Base-by-base conservation (phyloP, 1,140 invertebrate genomes). In the Temnothorax longispinosus region DNA sequence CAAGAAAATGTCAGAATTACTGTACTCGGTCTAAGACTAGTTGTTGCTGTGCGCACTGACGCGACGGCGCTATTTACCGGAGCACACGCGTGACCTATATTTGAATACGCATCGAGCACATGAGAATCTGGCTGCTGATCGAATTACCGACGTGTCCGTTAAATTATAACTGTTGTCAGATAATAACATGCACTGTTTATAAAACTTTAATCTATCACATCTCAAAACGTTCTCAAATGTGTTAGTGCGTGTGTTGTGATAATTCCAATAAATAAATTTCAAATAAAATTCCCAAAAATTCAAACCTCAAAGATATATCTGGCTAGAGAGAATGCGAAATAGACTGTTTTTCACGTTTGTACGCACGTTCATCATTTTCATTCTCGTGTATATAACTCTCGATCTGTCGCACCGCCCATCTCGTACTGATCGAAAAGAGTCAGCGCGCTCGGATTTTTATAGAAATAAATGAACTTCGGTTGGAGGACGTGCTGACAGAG, bases 401-500 rank as follows among this genome's bases (percentile, higher is more conserved):
- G 10, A 47, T 78, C 60, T 65, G 32, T 65, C 18, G 44, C 15
- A 21, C 3, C 32, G 13, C 2, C 10, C 60, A 38, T 38, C 27
- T 27, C 41, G 32, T 65, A 10, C 58, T 38, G 76, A 80, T 71
- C 65, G 65, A 81, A 72, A 58, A 21, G 38, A 81, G 21, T 56
- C 65, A 32, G 65, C 41, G 50, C 27, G 50, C 65, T 44, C 21
- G 47, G 88, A 89, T 90, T 90, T 89, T 89, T 87, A 81, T 67
- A 54, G 62, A 58, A 56, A 54, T 56, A 84, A 50, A 81, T 80
- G 60, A 67, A 85, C 35, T 88, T 35, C 18, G 69, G 69, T 86
- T 21, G 89, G 62, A 88, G 74, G 54, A 90, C 75, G 75, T 90
- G 86, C 81, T 90, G 86, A 90, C 81, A 84, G 86, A 78, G 81